Evolutionary conservation across 1,140 invertebrate genomes (phyloP).

Genomic region (Alviniconcha marisindica): DNA sequence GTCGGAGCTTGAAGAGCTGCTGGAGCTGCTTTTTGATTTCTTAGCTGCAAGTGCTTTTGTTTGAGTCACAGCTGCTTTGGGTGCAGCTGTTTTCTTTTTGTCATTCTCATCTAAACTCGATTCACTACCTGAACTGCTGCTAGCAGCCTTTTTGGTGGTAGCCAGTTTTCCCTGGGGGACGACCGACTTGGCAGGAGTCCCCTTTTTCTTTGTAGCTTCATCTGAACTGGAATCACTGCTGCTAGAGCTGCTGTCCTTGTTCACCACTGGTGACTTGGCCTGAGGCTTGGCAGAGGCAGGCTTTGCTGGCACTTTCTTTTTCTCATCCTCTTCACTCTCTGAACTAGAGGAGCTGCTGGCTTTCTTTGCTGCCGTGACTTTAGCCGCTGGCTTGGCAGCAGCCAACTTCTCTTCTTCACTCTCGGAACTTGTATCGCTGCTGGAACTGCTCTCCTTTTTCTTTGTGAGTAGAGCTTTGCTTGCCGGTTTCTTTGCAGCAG

Average conservation of each 20-base stretch:
- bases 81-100: background rate
- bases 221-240: constrained; percentile 29
- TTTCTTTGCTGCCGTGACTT: constrained; percentile 26
- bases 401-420: constrained; percentile 23
- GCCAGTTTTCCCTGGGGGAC: constrained; percentile 29
- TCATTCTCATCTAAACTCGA: constrained; percentile 42
- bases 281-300: background rate
- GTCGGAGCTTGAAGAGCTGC: constrained; percentile 42
- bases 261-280: background rate
- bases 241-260: constrained; percentile 37
- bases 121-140: constrained; percentile 42
- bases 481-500: background rate
- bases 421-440: constrained; percentile 46
- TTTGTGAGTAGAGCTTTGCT: background rate
- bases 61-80: background rate
- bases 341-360: constrained; percentile 32
- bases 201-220: constrained; percentile 39
- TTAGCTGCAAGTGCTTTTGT: constrained; percentile 24
- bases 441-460: constrained; percentile 23
- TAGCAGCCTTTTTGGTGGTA: constrained; percentile 26
- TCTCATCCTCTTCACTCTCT: constrained; percentile 42
- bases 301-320: constrained; percentile 31
- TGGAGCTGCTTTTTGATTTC: constrained; percentile 14
- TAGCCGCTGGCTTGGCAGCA: constrained; percentile 1
- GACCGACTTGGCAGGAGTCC: constrained; percentile 36